A percentile compares a stretch with the other conserved stretches of the same genome.
phyloP scores from a whole-genome alignment of 1,140 invertebrate genomes.

The Hyphantria cunea region DNA sequence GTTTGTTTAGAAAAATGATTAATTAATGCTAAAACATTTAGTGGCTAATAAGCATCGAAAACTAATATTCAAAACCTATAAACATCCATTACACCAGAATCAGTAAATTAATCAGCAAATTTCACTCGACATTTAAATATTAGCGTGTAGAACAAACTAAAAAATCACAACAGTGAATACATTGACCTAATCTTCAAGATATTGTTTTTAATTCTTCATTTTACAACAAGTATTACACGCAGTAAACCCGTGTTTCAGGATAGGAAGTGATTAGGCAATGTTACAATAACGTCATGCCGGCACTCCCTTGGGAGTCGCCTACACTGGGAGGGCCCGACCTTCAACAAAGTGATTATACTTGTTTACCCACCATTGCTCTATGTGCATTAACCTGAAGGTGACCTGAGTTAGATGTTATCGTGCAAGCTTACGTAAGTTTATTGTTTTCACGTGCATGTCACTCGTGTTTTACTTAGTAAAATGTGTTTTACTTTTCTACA shows the following conservation, averaged over 20 bases:
- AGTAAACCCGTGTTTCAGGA: neutral
- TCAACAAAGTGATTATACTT: conserved; percentile 20
- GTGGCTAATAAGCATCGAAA: no score
- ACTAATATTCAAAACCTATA: no score
- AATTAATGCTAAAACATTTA: no score
- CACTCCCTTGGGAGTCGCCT: conserved; percentile 29
- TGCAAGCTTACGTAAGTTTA: neutral
- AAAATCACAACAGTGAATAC: neutral
- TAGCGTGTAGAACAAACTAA: no score
- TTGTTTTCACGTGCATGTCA: neutral
- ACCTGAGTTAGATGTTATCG: neutral
- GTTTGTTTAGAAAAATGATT: no score
- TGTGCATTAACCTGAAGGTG: conserved; percentile 14
- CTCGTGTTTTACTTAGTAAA: neutral
- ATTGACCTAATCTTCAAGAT: neutral
- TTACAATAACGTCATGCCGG: neutral
- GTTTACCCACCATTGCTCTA: conserved; percentile 17
- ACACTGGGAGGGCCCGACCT: conserved; percentile 31
- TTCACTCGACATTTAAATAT: no score
- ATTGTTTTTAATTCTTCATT: no score
- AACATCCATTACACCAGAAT: no score
- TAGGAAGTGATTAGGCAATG: conserved; percentile 3
- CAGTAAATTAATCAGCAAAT: no score
- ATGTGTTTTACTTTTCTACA: neutral
- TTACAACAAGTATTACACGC: neutral